Evolutionary conservation across 2,797 vertebrate genomes (phyloP), one percentile per base, ranked within the genome.

Genomic region (Myotis pilosus): DNA sequence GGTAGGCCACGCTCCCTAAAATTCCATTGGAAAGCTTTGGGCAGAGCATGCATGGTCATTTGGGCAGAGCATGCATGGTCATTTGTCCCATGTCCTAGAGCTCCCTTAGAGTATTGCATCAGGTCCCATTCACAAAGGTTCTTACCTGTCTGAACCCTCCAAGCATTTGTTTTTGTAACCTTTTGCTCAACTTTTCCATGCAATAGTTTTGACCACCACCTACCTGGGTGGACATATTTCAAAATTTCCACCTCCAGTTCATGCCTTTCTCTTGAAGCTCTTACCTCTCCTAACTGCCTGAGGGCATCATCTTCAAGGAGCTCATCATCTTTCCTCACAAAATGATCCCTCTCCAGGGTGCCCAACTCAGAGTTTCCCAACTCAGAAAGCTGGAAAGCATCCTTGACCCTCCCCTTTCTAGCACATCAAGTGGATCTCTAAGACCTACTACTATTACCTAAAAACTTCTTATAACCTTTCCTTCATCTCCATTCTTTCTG

Each of bases 1-100:
- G 82, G 81, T 94, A 90, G 87, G 53, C 89, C 74, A 83, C 9
- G 4, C 76, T 94, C 55, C 57, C n/a, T 91, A 51, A 94, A 95
- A 94, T 90, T 91, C n/a, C 74, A 47, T 16, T 55, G 30, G 47
- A 36, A 83, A 80, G 17, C 15, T 83, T 41, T 44, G 36, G 22
- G 28, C 9, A 57, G 66, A 51, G 8, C 72, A 76, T 8, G 8
- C 6, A 7, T 4, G 10, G 8, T 78, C 87, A 28, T 72, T 79
- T 80, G 53, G 22, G 28, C 9, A 57, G 66, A 51, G 8, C 72
- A 76, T 8, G 8, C 6, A 7, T 4, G 10, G 8, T 78, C 87
- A 28, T 72, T 79, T 80, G 53, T 36, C 41, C 30, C 66, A 76
- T n/a, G 4, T 20, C 12, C 8, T 53, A 33, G 44, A 3, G 15